Percentiles rank a stretch among this genome's conserved stretches.
These are phyloP conservation scores for Athalia circularis DNA, from an alignment of 2,888 invertebrate genomes.

Conservation along the genomic window DNA sequence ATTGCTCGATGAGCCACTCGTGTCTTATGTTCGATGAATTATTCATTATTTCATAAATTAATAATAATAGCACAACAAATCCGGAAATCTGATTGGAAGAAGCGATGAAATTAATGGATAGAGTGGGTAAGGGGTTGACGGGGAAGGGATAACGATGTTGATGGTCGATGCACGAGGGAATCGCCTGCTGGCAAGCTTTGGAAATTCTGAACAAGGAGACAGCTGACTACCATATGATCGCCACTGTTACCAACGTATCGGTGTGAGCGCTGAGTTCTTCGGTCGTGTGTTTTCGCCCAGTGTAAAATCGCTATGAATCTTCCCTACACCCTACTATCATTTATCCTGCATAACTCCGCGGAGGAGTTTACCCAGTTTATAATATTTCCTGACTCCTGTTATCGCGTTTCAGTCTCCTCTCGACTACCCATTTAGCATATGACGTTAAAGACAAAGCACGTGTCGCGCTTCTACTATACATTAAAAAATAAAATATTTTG, in stretches of 20 bases:
- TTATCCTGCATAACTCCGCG: too few species aligned
- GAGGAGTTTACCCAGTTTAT: too few species aligned
- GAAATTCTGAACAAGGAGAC: constrained; percentile 50
- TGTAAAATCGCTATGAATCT: too few species aligned
- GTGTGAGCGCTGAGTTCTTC: neutral
- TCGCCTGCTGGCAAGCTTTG: constrained; percentile 20
- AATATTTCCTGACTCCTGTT: too few species aligned
- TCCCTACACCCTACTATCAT: too few species aligned
- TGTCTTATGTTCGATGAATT: constrained; percentile 1
- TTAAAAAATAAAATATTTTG: too few species aligned
- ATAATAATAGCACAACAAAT: constrained; percentile 8
- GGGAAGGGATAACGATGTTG: neutral
- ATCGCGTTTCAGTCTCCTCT: too few species aligned
- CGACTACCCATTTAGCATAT: too few species aligned
- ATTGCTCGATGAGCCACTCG: neutral
- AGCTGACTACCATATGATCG: constrained; percentile 71
- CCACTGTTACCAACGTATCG: constrained; percentile 56
- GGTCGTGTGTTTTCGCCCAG: neutral
- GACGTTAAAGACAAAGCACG: too few species aligned
- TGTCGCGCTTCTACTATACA: too few species aligned
- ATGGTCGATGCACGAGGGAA: neutral
- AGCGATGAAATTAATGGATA: neutral
- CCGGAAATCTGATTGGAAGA: constrained; percentile 17
- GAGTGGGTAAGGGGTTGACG: neutral
- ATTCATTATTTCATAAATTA: constrained; percentile 21